Percentiles rank a stretch among this genome's conserved stretches.
phyloP scores from a whole-genome alignment of 2,113 vertebrate genomes.

The Baryphthengus martii region DNA sequence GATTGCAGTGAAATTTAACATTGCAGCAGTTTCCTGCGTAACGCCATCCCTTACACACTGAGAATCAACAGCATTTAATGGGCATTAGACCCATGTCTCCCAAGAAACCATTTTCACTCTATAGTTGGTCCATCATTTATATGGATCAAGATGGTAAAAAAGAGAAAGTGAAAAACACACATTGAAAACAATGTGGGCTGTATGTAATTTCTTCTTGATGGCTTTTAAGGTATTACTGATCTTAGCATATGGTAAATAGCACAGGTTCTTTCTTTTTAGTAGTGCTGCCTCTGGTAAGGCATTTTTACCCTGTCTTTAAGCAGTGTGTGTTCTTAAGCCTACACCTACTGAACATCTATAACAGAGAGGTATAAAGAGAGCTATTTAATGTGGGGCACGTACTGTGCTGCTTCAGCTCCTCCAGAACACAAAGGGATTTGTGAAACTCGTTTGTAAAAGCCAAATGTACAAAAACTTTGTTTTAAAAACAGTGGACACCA shows the following conservation, averaged over 20 bases:
- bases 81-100: neutral
- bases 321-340: neutral
- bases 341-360: conserved; percentile 1
- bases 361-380: neutral
- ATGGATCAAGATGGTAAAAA: neutral
- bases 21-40: conserved; percentile 19
- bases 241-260: neutral
- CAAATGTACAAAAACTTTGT: neutral
- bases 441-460: neutral
- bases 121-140: conserved; percentile 28
- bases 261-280: neutral
- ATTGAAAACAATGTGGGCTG: neutral
- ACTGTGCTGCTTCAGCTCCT: neutral
- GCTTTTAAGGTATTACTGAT: conserved; percentile 45
- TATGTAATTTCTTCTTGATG: conserved; percentile 28
- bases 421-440: neutral
- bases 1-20: conserved; percentile 47
- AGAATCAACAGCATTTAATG: neutral
- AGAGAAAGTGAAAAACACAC: neutral
- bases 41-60: neutral
- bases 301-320: neutral
- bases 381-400: neutral
- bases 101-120: conserved; percentile 47
- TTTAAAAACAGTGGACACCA: neutral
- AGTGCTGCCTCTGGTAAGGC: neutral